Evolutionary conservation across 2,113 vertebrate genomes (phyloP), one percentile per base, ranked within the genome.

Genomic region (Nothoprocta perdicaria): DNA sequence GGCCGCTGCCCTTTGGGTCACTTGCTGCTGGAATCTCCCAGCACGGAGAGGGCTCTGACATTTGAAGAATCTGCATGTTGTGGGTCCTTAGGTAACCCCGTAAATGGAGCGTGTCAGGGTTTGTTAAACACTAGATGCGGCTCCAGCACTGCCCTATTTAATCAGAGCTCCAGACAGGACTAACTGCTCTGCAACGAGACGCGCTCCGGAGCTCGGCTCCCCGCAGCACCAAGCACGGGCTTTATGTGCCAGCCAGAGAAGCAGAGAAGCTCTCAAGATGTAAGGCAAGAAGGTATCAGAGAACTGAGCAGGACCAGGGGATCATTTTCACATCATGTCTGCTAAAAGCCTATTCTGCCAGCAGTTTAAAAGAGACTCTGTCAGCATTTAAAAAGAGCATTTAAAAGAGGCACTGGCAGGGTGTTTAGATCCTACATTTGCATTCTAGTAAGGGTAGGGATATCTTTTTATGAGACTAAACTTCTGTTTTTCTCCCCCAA

Each of bases 271-370:
- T 84, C 83, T 57, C 79, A 11, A 66, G 92, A 60, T 80, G 92
- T 84, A 21, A 95, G 78, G 55, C 75, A 46, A 87, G 84, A 93
- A 66, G 74, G 92, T 86, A 89, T 79, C 74, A 15, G 71, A 23
- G 53, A 80, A 9, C 35, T 3, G 60, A 88, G 80, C 41, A 38
- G 71, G 77, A 65, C 61, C 67, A 12, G 3, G 6, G 61, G 84
- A 84, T 86, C 94, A 78, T 80, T 71, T 71, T 87, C 84, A 55
- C 75, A 2, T 68, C 72, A 1, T 0, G 31, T 26, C 89, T 81
- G 86, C n/a, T 46, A 84, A 88, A 79, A 92, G 91, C 78, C 80
- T 46, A 23, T 17, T 74, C 92, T 83, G 74, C 92, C 78, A 61
- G 86, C 89, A 89, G 52, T 35, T 73, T 29, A n/a, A 46, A 91